These are phyloP conservation scores for Apocheima hispidaria DNA, from an alignment of 2,888 invertebrate species.

Conservation along the genomic window DNA sequence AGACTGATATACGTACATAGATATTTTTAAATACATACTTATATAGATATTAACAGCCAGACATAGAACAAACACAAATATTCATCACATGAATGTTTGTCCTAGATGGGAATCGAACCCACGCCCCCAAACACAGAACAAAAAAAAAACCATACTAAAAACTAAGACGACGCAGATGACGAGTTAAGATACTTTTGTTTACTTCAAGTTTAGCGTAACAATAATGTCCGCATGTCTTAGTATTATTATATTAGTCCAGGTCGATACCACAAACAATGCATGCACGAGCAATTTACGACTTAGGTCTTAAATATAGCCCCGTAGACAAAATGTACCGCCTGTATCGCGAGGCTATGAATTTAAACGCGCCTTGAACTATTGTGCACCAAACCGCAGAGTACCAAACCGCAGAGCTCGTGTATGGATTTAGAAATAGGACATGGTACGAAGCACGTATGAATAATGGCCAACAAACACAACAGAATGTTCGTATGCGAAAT, in stretches of 20 bases:
- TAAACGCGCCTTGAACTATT: conserved; percentile 22
- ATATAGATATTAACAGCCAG: no score
- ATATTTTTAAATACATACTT: no score
- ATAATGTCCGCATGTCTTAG: no score
- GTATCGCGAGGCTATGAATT: conserved; percentile 25
- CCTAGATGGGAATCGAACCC: no score
- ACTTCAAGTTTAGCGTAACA: no score
- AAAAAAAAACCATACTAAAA: no score
- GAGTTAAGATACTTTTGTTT: no score
- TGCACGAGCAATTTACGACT: conserved; percentile 10
- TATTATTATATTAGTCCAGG: background rate
- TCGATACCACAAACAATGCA: conserved; percentile 6
- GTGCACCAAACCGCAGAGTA: conserved; percentile 11
- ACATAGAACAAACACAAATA: no score
- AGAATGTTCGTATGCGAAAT: background rate
- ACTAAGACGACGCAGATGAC: no score
- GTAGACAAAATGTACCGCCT: conserved; percentile 1
- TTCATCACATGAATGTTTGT: no score
- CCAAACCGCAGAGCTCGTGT: conserved; percentile 11
- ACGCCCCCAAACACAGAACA: no score
- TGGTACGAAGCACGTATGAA: conserved; percentile 19
- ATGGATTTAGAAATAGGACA: conserved; percentile 27
- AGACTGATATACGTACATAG: no score
- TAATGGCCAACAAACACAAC: background rate
- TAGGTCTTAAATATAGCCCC: conserved; percentile 16